A percentile compares a stretch with the other conserved stretches of the same genome.
These are phyloP conservation scores for Carposina sasakii DNA, from an alignment of 1,140 invertebrate genomes.

Conservation along the genomic window DNA sequence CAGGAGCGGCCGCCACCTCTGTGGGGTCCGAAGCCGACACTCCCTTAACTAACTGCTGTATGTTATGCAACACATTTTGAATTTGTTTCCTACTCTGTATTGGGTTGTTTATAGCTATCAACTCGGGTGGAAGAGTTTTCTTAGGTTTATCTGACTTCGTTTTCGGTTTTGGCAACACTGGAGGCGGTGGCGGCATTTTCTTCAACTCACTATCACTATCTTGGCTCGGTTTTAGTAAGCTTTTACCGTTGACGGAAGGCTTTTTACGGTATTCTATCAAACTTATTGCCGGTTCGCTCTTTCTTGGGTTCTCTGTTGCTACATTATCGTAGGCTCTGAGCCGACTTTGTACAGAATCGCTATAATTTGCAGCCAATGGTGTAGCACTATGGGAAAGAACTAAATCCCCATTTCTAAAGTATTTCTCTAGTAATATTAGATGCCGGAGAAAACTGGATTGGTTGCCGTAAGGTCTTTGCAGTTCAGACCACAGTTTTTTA, in stretches of 20 bases:
- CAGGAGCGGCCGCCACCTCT: slow-evolving; percentile 47
- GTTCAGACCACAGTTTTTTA: slow-evolving; percentile 83
- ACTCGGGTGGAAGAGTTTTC: slow-evolving; percentile 59
- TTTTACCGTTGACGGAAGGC: slow-evolving; percentile 57
- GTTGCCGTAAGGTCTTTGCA: slow-evolving; percentile 88
- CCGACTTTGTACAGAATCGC: slow-evolving; percentile 84
- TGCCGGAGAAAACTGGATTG: slow-evolving; percentile 87
- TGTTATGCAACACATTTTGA: slow-evolving; percentile 67
- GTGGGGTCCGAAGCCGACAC: slow-evolving; percentile 60
- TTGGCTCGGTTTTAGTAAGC: slow-evolving; percentile 63
- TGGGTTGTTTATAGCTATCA: slow-evolving; percentile 69
- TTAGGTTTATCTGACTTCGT: slow-evolving; percentile 42
- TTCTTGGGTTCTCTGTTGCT: slow-evolving; percentile 41
- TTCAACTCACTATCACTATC: slow-evolving; percentile 43
- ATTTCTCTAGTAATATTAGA: slow-evolving; percentile 86
- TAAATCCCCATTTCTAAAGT: slow-evolving; percentile 83
- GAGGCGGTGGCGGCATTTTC: slow-evolving; percentile 54
- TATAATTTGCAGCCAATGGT: slow-evolving; percentile 82
- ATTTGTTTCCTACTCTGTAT: slow-evolving; percentile 57
- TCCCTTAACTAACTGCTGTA: slow-evolving; percentile 64
- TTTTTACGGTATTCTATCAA: slow-evolving; percentile 66
- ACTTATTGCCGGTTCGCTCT: slow-evolving; percentile 38
- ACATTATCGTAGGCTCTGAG: slow-evolving; percentile 82
- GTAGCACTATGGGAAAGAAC: slow-evolving; percentile 81
- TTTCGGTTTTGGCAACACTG: slow-evolving; percentile 36